phyloP scores from a whole-genome alignment of 2,888 invertebrate species.

The Hemaris fuciformis region DNA sequence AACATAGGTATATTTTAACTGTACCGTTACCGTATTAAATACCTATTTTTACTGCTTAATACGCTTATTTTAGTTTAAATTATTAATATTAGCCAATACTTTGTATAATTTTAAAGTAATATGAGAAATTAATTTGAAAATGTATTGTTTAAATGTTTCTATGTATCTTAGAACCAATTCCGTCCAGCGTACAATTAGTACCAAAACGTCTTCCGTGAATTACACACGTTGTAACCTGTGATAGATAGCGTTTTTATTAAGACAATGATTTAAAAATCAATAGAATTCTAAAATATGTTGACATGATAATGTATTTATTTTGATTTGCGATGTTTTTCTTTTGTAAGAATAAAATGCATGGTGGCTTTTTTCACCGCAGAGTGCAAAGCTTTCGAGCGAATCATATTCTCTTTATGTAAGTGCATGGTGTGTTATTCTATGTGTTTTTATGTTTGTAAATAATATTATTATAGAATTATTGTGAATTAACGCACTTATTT shows the following conservation, averaged over 20 bases:
- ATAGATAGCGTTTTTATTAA: conserved; percentile 48
- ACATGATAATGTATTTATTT: conserved; percentile 47
- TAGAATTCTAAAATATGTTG: conserved; percentile 36
- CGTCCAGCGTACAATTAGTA: conserved; percentile 51
- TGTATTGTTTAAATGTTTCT: not conserved
- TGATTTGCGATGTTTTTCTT: conserved; percentile 37
- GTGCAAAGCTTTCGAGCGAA: conserved; percentile 72
- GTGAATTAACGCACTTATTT: conserved; percentile 78
- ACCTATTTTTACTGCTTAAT: conserved; percentile 21
- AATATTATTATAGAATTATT: conserved; percentile 76
- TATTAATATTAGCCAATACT: not conserved
- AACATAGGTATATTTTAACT: conserved; percentile 15
- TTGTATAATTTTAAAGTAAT: conserved; percentile 2
- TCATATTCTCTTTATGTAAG: conserved; percentile 69
- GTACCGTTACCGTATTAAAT: conserved; percentile 25
- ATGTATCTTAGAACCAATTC: conserved; percentile 30
- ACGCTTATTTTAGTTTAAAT: conserved; percentile 26
- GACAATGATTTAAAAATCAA: conserved; percentile 28
- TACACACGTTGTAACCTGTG: conserved; percentile 53
- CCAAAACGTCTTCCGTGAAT: conserved; percentile 57
- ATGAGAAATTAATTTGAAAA: not conserved
- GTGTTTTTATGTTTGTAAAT: conserved; percentile 70
- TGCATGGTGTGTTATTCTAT: conserved; percentile 80
- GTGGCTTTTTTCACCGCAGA: conserved; percentile 66
- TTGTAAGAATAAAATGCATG: conserved; percentile 55